Evolutionary conservation across 2,888 invertebrate genomes (phyloP).

Genomic region (Cloeon dipterum): DNA sequence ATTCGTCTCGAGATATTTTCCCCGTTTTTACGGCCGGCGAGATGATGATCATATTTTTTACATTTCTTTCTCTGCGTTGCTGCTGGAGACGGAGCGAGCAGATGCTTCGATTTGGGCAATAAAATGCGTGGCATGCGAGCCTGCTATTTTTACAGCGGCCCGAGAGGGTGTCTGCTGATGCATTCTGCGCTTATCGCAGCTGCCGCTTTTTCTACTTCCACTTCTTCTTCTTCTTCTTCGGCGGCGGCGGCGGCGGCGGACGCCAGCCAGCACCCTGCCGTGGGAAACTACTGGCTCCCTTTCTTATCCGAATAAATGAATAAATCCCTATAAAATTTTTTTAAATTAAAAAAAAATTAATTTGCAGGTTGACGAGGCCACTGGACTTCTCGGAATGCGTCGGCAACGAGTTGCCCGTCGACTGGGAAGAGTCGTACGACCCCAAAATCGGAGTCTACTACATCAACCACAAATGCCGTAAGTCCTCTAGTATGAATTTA

Average conservation of each 20-base stretch:
- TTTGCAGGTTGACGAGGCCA: constrained; percentile 81
- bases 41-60: too few relatives aligned
- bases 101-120: too few relatives aligned
- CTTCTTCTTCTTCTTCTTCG: not conserved
- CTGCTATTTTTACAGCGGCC: too few relatives aligned
- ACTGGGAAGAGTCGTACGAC: constrained; percentile 94
- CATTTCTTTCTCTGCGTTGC: too few relatives aligned
- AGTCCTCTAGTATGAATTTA: constrained; percentile 26
- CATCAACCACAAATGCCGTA: constrained; percentile 90
- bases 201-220: not conserved
- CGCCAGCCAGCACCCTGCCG: too few relatives aligned
- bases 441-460: constrained; percentile 87
- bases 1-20: too few relatives aligned
- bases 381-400: constrained; percentile 94
- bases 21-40: too few relatives aligned
- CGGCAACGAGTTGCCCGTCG: constrained; percentile 88
- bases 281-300: too few relatives aligned
- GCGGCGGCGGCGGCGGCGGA: too few relatives aligned
- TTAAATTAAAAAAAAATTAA: not conserved
- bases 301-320: not conserved
- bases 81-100: too few relatives aligned
- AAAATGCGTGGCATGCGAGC: too few relatives aligned
- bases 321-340: not conserved
- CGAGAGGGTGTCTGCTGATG: not conserved
- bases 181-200: not conserved